Percentiles rank a stretch among this genome's conserved stretches.
Evolutionary conservation across 1,140 invertebrate species (phyloP).

Genomic region (Aphis craccivora): DNA sequence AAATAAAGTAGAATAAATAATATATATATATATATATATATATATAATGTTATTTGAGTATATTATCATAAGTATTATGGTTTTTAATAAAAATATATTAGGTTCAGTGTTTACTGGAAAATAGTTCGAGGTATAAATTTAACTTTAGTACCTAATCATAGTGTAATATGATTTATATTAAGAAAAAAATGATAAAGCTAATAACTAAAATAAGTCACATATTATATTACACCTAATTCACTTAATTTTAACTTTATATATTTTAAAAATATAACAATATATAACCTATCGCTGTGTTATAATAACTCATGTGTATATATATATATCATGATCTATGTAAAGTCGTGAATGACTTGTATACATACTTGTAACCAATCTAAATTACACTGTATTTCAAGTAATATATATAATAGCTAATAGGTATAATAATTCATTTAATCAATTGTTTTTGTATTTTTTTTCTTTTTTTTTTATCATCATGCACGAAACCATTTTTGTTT

Average conservation of each 20-base stretch:
- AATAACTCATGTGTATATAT: too few relatives aligned
- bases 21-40: too few relatives aligned
- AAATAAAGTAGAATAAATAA: too few relatives aligned
- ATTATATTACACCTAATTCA: background rate
- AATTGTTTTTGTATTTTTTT: background rate
- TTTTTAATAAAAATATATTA: background rate
- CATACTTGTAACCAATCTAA: background rate
- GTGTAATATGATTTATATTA: background rate
- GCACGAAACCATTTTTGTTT: conserved; percentile 28
- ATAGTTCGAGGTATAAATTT: background rate
- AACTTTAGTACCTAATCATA: background rate
- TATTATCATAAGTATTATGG: too few relatives aligned
- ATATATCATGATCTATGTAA: background rate
- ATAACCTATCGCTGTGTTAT: too few relatives aligned
- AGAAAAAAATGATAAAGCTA: background rate
- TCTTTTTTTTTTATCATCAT: conserved; percentile 26
- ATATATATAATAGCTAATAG: background rate
- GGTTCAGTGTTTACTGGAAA: background rate
- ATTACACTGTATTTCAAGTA: background rate
- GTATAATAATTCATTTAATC: conserved; percentile 21
- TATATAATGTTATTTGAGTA: too few relatives aligned
- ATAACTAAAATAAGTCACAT: background rate
- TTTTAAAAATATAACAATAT: too few relatives aligned
- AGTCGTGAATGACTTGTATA: background rate
- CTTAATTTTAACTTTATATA: too few relatives aligned